These are phyloP conservation scores for Indicator maculatus DNA, from an alignment of 2,113 vertebrate genomes.

Conservation along the genomic window DNA sequence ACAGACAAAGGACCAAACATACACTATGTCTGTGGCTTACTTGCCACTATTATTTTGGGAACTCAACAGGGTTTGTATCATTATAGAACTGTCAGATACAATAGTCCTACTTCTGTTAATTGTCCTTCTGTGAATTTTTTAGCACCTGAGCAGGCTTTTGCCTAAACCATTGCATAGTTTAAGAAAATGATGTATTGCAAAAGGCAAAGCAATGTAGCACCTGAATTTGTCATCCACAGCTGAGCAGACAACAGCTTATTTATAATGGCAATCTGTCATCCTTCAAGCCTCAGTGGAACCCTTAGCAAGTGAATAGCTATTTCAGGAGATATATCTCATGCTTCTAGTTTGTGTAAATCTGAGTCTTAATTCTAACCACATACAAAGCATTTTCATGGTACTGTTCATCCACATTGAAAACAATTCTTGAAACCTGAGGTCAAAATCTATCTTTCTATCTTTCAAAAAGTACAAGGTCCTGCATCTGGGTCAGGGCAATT, in stretches of 20 bases:
- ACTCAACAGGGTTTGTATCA: neutral
- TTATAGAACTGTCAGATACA: slow-evolving; percentile 47
- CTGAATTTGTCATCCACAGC: slow-evolving; percentile 58
- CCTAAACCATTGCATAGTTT: slow-evolving; percentile 12
- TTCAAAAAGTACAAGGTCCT: too few species aligned
- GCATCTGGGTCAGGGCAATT: too few species aligned
- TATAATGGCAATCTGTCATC: slow-evolving; percentile 37
- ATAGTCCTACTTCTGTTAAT: slow-evolving; percentile 51
- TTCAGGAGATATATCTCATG: neutral
- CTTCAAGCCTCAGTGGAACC: slow-evolving; percentile 2
- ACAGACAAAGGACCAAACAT: slow-evolving; percentile 16
- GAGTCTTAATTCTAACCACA: neutral
- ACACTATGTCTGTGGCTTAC: neutral
- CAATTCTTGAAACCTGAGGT: neutral
- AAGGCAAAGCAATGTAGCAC: slow-evolving; percentile 19
- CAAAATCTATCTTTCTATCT: neutral
- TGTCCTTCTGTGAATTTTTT: slow-evolving; percentile 49
- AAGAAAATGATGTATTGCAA: slow-evolving; percentile 43
- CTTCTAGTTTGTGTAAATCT: neutral
- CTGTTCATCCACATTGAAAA: neutral
- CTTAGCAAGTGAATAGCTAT: neutral
- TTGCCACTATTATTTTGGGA: neutral
- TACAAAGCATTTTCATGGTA: neutral
- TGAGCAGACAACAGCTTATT: slow-evolving; percentile 45
- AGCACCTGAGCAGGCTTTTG: neutral